Base-by-base conservation (phyloP, 2,113 vertebrate species). In the Vireo altiloquus region DNA sequence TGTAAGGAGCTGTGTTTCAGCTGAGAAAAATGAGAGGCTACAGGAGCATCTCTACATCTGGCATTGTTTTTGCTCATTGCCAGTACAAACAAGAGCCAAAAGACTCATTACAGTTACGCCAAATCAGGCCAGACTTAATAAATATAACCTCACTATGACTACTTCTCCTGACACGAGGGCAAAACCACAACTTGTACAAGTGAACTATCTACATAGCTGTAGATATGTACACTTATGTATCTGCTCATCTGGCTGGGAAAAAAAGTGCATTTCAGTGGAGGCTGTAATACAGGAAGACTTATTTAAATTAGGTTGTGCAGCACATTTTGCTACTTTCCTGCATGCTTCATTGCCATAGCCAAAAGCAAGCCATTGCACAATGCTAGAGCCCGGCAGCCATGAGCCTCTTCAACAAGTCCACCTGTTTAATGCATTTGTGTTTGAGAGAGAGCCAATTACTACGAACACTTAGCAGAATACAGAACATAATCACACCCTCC, bases 121-220 rank as follows among this genome's bases (percentile, higher is more conserved):
- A 76, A 88, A 59, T 56, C 39, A 78, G 17, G 28, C 8, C 20
- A 87, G 28, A 81, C 72, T 39, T 71, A 81, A 13, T 39, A 81
- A 35, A 52, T 69, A n/a, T 35, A 76, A 42, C 10, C 44, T 40
- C 23, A 20, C 53, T 74, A 28, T 23, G 14, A 90, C 40, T 42
- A 13, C n/a, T 76, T 21, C 25, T 78, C 31, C 42, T 59, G 60
- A 61, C 19, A 15, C 2, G 8, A 69, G n/a, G 14, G n/a, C 37
- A 75, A 78, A 86, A 31, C 10, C 20, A 90, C n/a, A 82, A n/a
- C 10, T 25, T 31, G 23, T 16, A 42, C 2, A 59, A 71, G 6
- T 39, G 19, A 84, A 76, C 11, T 25, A 63, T 3, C 6, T 50
- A 79, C 2, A 1, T 0, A 57, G 22, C 2, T 2, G 3, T 4